Evolutionary conservation across 2,797 vertebrate species (phyloP).

Genomic region (Microctenopoma lineatum): DNA sequence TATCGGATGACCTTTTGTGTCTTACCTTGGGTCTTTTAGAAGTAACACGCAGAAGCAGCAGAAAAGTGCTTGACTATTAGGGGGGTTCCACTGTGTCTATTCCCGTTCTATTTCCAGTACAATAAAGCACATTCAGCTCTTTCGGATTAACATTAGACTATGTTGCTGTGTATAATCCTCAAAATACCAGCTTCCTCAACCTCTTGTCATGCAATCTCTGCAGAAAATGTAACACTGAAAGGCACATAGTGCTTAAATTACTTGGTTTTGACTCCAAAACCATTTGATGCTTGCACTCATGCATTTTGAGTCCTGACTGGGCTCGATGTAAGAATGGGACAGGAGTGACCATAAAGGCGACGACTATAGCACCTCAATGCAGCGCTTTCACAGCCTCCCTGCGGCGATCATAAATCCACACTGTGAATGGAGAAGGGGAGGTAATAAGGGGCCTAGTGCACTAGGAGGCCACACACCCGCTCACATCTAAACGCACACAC

Average conservation of each 20-base stretch:
- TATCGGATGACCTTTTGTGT: slow-evolving; percentile 14
- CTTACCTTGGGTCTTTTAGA: slow-evolving; percentile 17
- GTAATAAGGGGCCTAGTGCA: slow-evolving; percentile 66
- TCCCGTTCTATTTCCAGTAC: slow-evolving; percentile 23
- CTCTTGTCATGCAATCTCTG: slow-evolving; percentile 24
- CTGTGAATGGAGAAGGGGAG: slow-evolving; percentile 68
- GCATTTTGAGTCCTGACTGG: slow-evolving; percentile 10
- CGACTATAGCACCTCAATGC: slow-evolving; percentile 56
- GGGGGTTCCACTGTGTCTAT: slow-evolving; percentile 4
- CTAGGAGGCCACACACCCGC: slow-evolving; percentile 27
- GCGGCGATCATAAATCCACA: slow-evolving; percentile 66
- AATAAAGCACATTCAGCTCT: slow-evolving; percentile 31
- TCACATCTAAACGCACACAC: slow-evolving; percentile 6
- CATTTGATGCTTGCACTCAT: slow-evolving; percentile 43
- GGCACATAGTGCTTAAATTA: slow-evolving; percentile 46
- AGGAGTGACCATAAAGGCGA: slow-evolving; percentile 64
- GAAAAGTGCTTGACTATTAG: slow-evolving; percentile 16
- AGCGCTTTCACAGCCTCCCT: slow-evolving; percentile 58
- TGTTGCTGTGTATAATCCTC: slow-evolving; percentile 27
- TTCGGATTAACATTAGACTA: slow-evolving; percentile 26
- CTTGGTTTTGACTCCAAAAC: slow-evolving; percentile 33
- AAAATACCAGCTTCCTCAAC: slow-evolving; percentile 24
- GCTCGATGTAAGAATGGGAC: slow-evolving; percentile 44
- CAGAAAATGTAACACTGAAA: slow-evolving; percentile 35
- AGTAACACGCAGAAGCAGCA: slow-evolving; percentile 14